phyloP scores from a whole-genome alignment of 2,797 vertebrate species.

The Spinibarbus caldwelli region DNA sequence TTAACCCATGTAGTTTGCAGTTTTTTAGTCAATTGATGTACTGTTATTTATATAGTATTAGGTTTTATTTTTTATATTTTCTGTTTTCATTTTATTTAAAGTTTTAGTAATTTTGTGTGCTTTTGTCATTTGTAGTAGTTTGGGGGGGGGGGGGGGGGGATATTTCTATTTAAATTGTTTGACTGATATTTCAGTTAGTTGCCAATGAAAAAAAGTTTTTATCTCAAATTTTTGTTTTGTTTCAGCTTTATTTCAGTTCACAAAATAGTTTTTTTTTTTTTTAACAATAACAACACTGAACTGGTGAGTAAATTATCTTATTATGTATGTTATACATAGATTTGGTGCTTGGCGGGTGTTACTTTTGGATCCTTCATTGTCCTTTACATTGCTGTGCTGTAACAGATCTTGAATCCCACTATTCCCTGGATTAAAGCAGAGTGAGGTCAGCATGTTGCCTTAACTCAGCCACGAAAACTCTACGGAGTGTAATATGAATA shows the following conservation, averaged over 20 bases:
- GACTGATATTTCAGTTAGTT: background rate
- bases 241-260: background rate
- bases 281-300: background rate
- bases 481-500: conserved; percentile 66
- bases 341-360: background rate
- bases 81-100: background rate
- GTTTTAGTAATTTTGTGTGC: background rate
- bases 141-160: background rate
- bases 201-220: background rate
- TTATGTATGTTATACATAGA: background rate
- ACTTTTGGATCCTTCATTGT: background rate
- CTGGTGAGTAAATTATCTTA: background rate
- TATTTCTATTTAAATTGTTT: background rate
- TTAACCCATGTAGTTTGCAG: background rate
- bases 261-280: too few relatives aligned
- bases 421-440: conserved; percentile 53
- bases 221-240: background rate
- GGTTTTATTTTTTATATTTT: background rate
- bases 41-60: background rate
- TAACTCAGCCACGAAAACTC: conserved; percentile 69
- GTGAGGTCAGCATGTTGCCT: conserved; percentile 64
- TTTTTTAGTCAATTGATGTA: background rate
- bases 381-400: background rate
- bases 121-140: background rate
- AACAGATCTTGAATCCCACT: conserved; percentile 27